Conservation (phyloP, 2,797 vertebrate species). For the Poeciliopsis paucimaculata region DNA sequence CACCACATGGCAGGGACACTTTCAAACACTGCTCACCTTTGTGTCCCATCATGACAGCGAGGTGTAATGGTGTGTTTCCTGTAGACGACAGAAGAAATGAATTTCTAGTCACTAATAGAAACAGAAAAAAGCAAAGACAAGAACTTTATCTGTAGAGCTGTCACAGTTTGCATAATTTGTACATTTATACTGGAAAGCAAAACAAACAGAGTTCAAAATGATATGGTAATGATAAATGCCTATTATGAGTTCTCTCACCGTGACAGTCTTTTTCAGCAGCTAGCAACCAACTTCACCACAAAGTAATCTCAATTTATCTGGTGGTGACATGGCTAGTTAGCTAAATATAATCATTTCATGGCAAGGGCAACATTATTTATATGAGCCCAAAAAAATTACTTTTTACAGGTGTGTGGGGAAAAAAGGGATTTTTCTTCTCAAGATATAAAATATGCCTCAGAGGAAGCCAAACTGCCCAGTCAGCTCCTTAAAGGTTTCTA, state of each 20-base stretch:
- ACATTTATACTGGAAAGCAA: constrained; percentile 10
- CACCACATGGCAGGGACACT: neutral
- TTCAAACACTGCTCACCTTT: constrained; percentile 87
- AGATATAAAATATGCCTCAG: constrained; percentile 45
- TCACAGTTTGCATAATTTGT: constrained; percentile 24
- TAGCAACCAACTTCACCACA: constrained; percentile 19
- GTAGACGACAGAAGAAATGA: constrained; percentile 21
- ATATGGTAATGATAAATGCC: constrained; percentile 22
- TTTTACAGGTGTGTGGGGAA: neutral
- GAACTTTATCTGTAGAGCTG: constrained; percentile 2
- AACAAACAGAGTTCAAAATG: constrained; percentile 33
- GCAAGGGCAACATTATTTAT: neutral
- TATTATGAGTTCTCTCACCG: constrained; percentile 23
- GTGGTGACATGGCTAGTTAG: constrained; percentile 15
- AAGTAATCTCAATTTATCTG: constrained; percentile 16
- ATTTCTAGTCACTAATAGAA: constrained; percentile 21
- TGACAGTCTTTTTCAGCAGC: constrained; percentile 28
- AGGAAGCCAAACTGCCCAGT: constrained; percentile 42
- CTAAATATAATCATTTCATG: constrained; percentile 13
- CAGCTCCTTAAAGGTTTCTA: constrained; percentile 40
- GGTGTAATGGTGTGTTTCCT: constrained; percentile 99
- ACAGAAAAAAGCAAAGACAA: constrained; percentile 18
- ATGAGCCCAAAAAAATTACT: neutral
- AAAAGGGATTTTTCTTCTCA: constrained; percentile 17
- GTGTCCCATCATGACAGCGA: constrained; percentile 98